These are phyloP conservation scores for Stratiolaelaps scimitus DNA, from an alignment of 1,140 invertebrate species.

Conservation along the genomic window DNA sequence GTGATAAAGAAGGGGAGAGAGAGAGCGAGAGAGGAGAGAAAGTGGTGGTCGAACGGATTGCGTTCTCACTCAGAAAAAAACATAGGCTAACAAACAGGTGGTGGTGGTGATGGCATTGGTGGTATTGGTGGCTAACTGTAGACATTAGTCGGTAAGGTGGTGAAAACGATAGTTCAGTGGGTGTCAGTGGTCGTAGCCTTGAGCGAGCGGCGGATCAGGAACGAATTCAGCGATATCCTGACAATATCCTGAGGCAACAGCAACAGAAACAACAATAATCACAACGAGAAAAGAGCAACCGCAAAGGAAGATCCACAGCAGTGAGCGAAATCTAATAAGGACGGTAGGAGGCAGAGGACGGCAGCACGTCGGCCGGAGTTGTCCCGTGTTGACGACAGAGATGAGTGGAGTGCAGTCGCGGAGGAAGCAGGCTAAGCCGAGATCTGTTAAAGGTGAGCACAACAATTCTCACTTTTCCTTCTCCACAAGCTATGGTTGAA, in stretches of 20 bases:
- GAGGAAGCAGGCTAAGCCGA: slow-evolving; percentile 27
- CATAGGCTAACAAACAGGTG: background rate
- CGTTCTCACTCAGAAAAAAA: background rate
- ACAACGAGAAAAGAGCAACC: too few relatives aligned
- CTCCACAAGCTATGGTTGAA: background rate
- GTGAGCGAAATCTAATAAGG: too few relatives aligned
- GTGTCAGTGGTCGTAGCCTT: slow-evolving; percentile 25
- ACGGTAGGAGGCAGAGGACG: too few relatives aligned
- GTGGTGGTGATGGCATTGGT: background rate
- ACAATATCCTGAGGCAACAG: too few relatives aligned
- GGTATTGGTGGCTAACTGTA: background rate
- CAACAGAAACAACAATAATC: too few relatives aligned
- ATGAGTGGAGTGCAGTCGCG: slow-evolving; percentile 24
- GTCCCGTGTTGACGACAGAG: background rate
- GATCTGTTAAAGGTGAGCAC: slow-evolving; percentile 19
- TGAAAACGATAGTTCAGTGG: slow-evolving; percentile 3
- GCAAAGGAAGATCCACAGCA: too few relatives aligned
- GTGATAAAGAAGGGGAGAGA: too few relatives aligned
- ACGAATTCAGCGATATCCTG: too few relatives aligned
- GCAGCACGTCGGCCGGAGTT: too few relatives aligned
- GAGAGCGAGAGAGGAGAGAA: too few relatives aligned
- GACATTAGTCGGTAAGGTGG: background rate
- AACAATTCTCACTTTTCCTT: background rate
- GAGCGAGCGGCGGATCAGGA: slow-evolving; percentile 13
- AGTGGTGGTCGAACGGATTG: slow-evolving; percentile 16